phyloP scores from a whole-genome alignment of 2,888 invertebrate genomes.

The Drosophila heteroneura region DNA sequence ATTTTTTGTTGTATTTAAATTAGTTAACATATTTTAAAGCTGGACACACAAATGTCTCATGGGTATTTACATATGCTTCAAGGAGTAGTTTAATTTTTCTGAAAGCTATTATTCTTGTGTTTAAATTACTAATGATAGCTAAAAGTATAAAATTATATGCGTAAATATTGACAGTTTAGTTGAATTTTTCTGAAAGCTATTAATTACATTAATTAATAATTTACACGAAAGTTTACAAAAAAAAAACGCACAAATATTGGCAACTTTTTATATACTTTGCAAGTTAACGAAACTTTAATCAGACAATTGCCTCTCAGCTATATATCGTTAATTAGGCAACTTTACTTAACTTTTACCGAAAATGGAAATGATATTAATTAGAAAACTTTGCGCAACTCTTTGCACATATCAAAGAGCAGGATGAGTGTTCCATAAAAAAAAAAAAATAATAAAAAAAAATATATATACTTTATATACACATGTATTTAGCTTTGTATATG shows the following conservation, averaged over 20 bases:
- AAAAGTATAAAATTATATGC: too few species aligned
- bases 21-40: not conserved
- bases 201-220: not conserved
- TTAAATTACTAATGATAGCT: too few species aligned
- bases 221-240: not conserved
- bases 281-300: conserved; percentile 12
- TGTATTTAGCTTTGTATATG: not conserved
- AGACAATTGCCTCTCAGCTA: not conserved
- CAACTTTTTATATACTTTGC: not conserved
- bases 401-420: conserved; percentile 29
- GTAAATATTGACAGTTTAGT: not conserved
- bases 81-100: not conserved
- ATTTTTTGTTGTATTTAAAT: not conserved
- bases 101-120: not conserved
- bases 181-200: not conserved
- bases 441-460: not conserved
- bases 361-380: conserved; percentile 57
- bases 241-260: not conserved
- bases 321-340: conserved; percentile 13
- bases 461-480: not conserved
- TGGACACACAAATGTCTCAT: too few species aligned
- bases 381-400: conserved; percentile 49
- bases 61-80: not conserved
- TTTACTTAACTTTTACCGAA: conserved; percentile 31
- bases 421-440: conserved; percentile 10